A percentile compares a stretch with the other conserved stretches of the same genome.
Evolutionary conservation across 37 sponge, comb jelly and placozoan species (phyloP).

Genomic region (Mnemiopsis leidyi): DNA sequence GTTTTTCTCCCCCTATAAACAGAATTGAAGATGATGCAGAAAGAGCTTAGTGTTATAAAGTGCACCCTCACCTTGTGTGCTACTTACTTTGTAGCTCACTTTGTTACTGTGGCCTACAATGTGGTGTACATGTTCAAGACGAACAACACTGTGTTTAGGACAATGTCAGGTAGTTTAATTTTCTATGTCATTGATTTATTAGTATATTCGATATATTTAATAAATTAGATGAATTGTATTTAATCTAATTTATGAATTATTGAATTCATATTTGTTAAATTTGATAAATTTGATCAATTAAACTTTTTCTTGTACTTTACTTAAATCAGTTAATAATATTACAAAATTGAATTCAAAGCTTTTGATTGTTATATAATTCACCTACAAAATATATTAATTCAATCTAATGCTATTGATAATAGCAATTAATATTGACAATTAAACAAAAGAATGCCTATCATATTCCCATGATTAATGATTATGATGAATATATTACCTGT

Average conservation of each 20-base stretch:
- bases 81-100: conserved; percentile 20
- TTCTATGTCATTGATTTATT: background rate
- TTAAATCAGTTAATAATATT: too few relatives aligned
- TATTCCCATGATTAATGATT: too few relatives aligned
- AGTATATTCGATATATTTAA: background rate
- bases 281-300: too few relatives aligned
- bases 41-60: background rate
- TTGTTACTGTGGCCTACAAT: conserved; percentile 27
- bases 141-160: background rate
- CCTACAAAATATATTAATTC: too few relatives aligned
- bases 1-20: too few relatives aligned
- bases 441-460: too few relatives aligned
- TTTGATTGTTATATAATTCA: too few relatives aligned
- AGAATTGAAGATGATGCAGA: background rate
- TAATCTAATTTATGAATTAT: background rate
- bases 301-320: too few relatives aligned
- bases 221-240: background rate
- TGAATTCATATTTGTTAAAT: background rate
- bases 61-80: background rate
- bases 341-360: too few relatives aligned
- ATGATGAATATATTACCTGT: too few relatives aligned
- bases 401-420: too few relatives aligned
- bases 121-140: conserved; percentile 23
- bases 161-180: background rate
- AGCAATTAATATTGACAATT: too few relatives aligned